phyloP scores from a whole-genome alignment of 30 jellyfish, hydroid and myxozoan species.

The Cassiopea xamachana region DNA sequence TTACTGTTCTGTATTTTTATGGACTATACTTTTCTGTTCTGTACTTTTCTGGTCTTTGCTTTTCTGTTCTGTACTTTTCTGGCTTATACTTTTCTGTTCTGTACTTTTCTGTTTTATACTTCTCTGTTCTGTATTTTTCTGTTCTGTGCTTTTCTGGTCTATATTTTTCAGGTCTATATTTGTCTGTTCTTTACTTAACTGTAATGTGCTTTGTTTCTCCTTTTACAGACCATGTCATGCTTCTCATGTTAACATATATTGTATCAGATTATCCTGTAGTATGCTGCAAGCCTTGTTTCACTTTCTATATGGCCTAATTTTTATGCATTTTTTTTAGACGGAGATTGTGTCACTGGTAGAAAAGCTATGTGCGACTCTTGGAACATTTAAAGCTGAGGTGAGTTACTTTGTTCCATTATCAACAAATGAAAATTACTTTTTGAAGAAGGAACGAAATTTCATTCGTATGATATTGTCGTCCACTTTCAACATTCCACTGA shows the following conservation, averaged over 20 bases:
- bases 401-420: background rate
- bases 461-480: background rate
- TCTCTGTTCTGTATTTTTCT: background rate
- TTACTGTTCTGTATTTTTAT: no score
- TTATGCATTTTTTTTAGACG: background rate
- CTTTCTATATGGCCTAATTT: background rate
- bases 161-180: no score
- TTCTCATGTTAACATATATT: no score
- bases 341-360: constrained; percentile 27
- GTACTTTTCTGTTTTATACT: background rate
- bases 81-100: background rate
- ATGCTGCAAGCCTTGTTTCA: background rate
- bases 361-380: constrained; percentile 18
- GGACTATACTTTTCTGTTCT: background rate
- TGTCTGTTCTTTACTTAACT: no score
- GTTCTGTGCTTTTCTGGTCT: background rate
- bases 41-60: background rate
- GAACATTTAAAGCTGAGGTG: constrained; percentile 46
- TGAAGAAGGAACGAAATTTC: background rate
- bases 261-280: no score
- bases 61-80: background rate
- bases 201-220: no score
- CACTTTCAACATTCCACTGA: background rate
- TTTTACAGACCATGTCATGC: no score
- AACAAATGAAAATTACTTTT: background rate